Conservation (phyloP, 2,797 vertebrate species). For the Sylvia borin region DNA sequence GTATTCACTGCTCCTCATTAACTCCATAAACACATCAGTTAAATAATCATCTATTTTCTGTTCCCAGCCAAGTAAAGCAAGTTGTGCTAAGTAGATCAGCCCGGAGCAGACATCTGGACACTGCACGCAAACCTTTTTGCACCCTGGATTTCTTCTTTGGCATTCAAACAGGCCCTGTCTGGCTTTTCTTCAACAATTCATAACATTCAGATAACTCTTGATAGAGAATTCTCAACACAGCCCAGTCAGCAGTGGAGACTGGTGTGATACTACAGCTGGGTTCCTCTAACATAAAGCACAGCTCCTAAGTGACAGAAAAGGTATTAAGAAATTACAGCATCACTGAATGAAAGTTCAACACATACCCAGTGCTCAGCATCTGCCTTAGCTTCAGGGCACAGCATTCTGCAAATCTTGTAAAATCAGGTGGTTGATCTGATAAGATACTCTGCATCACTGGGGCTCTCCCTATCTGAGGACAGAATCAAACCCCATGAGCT, state of each 20-base stretch:
- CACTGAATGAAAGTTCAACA: neutral
- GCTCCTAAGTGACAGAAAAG: neutral
- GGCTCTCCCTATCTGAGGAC: constrained; percentile 48
- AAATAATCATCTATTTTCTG: neutral
- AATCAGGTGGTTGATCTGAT: constrained; percentile 63
- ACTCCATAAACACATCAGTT: neutral
- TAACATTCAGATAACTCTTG: neutral
- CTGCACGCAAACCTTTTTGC: neutral
- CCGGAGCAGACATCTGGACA: neutral
- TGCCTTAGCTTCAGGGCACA: constrained; percentile 24
- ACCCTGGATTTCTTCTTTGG: neutral
- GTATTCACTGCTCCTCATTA: neutral
- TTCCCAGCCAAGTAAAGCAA: neutral
- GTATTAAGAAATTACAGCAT: neutral
- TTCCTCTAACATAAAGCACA: neutral
- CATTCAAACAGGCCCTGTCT: neutral
- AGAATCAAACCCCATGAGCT: constrained; percentile 47
- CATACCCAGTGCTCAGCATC: neutral
- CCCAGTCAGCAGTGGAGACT: neutral
- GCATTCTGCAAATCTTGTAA: constrained; percentile 61
- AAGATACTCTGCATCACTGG: neutral
- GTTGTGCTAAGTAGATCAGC: neutral
- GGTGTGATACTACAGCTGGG: neutral
- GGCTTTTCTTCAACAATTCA: neutral
- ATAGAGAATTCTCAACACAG: neutral